A percentile compares a stretch with the other conserved stretches of the same genome.
These are phyloP conservation scores for Platycnemis pennipes DNA, from an alignment of 2,888 invertebrate genomes.

Conservation along the genomic window DNA sequence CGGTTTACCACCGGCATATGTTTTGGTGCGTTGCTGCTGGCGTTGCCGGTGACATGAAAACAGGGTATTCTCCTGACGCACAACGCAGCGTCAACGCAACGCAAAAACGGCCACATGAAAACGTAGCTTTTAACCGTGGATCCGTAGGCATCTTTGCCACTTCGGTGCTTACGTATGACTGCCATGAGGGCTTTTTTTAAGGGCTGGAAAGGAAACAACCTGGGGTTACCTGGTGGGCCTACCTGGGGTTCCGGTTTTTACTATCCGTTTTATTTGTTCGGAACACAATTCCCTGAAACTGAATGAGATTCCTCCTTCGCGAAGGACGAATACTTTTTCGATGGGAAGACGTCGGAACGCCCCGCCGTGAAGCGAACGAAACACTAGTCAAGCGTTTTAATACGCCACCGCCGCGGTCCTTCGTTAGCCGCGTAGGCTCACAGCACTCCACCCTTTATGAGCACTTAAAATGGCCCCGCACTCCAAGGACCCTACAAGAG, in stretches of 20 bases:
- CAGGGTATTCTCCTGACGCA: no score
- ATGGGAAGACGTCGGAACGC: neutral
- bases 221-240: no score
- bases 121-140: no score
- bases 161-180: no score
- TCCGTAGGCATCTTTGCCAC: no score
- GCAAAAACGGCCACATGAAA: no score
- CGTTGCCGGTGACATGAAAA: no score
- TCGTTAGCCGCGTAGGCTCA: neutral
- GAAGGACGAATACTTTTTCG: neutral
- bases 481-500: neutral
- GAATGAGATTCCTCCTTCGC: neutral
- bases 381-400: slow-evolving; percentile 29
- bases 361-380: neutral
- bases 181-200: no score
- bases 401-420: neutral
- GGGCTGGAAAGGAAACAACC: no score
- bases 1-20: no score
- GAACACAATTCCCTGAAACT: neutral
- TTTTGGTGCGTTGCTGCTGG: no score
- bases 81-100: no score
- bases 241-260: neutral
- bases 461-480: neutral
- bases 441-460: neutral
- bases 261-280: neutral